Evolutionary conservation across 2,888 invertebrate genomes (phyloP).

Genomic region (Cyclophora albipunctata): DNA sequence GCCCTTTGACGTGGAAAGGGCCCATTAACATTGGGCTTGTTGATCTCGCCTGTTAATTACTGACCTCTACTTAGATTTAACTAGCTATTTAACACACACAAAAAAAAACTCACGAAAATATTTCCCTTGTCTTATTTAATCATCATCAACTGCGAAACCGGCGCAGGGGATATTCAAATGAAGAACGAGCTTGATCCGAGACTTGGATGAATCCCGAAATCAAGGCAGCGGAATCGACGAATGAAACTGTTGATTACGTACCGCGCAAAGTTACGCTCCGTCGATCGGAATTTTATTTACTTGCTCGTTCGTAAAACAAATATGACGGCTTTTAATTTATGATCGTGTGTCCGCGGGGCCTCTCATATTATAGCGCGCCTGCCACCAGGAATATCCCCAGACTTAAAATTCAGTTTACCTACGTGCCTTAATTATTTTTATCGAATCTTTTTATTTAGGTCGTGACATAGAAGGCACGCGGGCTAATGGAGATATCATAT

Average conservation of each 20-base stretch:
- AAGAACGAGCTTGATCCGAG: conserved; percentile 41
- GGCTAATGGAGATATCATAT: conserved; percentile 66
- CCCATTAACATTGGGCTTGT: conserved; percentile 71
- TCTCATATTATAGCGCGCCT: conserved; percentile 35
- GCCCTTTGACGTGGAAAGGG: conserved; percentile 70
- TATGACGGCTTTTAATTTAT: conserved; percentile 71
- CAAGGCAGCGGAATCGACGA: conserved; percentile 59
- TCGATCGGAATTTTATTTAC: conserved; percentile 66
- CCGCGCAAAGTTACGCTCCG: conserved; percentile 60
- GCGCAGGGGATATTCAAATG: conserved; percentile 54
- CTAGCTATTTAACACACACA: conserved; percentile 22
- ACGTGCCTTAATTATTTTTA: conserved; percentile 39
- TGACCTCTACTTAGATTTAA: conserved; percentile 56
- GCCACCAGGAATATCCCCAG: conserved; percentile 23
- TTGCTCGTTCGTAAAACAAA: conserved; percentile 63
- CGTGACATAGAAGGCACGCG: conserved; percentile 55
- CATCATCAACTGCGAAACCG: conserved; percentile 43
- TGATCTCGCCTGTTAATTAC: conserved; percentile 70
- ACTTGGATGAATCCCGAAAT: conserved; percentile 47
- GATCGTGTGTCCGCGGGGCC: conserved; percentile 43
- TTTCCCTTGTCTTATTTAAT: conserved; percentile 44
- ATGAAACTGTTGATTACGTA: conserved; percentile 69
- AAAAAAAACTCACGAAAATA: conserved; percentile 20
- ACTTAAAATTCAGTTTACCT: conserved; percentile 32
- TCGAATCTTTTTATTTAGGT: conserved; percentile 46